These are phyloP conservation scores for Drosophila tanythrix DNA, from an alignment of 2,888 invertebrate species.

Conservation along the genomic window DNA sequence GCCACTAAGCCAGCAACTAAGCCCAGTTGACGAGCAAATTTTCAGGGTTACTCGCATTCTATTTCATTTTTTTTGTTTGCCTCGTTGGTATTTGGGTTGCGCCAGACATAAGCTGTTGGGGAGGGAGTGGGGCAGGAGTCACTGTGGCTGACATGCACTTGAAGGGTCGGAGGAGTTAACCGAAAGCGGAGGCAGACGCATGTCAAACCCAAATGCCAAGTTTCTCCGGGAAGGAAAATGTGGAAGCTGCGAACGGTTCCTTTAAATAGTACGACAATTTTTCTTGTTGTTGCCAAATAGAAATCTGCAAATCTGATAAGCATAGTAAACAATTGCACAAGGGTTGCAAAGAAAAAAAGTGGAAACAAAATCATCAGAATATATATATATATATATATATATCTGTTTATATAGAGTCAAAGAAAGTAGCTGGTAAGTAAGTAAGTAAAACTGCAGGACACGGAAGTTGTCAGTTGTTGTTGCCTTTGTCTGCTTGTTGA, in stretches of 20 bases:
- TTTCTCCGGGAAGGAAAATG: background rate
- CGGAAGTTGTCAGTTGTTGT: slow-evolving; percentile 57
- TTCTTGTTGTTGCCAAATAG: slow-evolving; percentile 37
- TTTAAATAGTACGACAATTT: slow-evolving; percentile 44
- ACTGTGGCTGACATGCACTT: slow-evolving; percentile 49
- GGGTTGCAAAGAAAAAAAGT: slow-evolving; percentile 17
- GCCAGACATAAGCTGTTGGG: slow-evolving; percentile 6
- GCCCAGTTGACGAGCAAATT: slow-evolving; percentile 70
- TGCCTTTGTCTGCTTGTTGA: slow-evolving; percentile 30
- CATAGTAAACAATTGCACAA: slow-evolving; percentile 72
- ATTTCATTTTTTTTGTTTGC: slow-evolving; percentile 9
- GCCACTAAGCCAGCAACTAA: slow-evolving; percentile 65
- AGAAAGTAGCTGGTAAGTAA: slow-evolving; percentile 26
- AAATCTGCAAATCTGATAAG: slow-evolving; percentile 64
- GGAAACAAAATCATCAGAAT: background rate
- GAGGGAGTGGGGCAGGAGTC: background rate
- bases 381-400: slow-evolving; percentile 1
- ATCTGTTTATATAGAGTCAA: slow-evolving; percentile 2
- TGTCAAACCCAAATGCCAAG: slow-evolving; percentile 47
- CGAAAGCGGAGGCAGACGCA: slow-evolving; percentile 39
- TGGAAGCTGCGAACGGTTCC: slow-evolving; percentile 21
- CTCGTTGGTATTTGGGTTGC: slow-evolving; percentile 6
- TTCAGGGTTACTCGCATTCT: slow-evolving; percentile 69
- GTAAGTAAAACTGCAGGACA: slow-evolving; percentile 32
- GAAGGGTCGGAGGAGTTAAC: slow-evolving; percentile 31